Percentiles rank a stretch among this genome's conserved stretches.
Evolutionary conservation across 2,113 vertebrate genomes (phyloP).

Genomic region (Tichodroma muraria): DNA sequence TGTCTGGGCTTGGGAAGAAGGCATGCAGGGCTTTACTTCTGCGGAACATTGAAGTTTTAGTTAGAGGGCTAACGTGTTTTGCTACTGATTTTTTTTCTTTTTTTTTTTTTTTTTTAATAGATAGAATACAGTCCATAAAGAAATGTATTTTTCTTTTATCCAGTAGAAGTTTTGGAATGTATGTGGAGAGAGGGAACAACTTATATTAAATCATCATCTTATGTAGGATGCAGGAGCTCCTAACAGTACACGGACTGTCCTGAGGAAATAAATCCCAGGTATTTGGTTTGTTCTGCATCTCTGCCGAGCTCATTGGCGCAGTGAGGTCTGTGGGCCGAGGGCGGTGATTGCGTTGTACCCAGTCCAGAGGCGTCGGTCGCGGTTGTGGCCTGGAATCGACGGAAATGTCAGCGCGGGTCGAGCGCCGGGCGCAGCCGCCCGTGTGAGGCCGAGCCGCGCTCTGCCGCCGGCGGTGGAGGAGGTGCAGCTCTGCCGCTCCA

Average conservation of each 20-base stretch:
- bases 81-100: background rate
- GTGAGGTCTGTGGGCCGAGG: background rate
- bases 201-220: accelerated
- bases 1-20: background rate
- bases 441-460: too few relatives aligned
- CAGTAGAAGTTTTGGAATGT: background rate
- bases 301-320: accelerated
- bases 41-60: background rate
- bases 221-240: background rate
- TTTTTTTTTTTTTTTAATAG: background rate
- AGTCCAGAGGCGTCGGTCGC: background rate
- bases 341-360: background rate
- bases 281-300: background rate
- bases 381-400: background rate
- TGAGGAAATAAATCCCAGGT: background rate
- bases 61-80: background rate
- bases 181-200: background rate
- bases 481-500: too few relatives aligned
- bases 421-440: too few relatives aligned
- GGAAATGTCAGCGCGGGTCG: background rate
- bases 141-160: background rate
- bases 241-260: background rate
- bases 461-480: too few relatives aligned
- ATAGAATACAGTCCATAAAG: too few relatives aligned
- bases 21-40: background rate